Percentiles rank a stretch among this genome's conserved stretches.
These are phyloP conservation scores for Lacanobia oleracea DNA, from an alignment of 2,888 invertebrate genomes.

Conservation along the genomic window DNA sequence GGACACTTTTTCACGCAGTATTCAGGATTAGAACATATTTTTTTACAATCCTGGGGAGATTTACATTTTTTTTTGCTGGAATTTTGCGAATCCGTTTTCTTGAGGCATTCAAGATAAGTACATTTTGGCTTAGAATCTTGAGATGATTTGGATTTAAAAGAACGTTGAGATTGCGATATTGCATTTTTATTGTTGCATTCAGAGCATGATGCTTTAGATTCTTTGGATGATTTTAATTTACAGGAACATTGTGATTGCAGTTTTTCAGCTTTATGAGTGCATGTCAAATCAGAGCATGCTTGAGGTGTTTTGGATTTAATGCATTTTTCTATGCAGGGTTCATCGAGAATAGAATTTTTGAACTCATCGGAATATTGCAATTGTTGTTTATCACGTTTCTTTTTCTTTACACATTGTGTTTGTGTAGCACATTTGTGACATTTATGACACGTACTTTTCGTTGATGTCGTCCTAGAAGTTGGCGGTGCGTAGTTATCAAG, in stretches of 20 bases:
- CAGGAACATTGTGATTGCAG: background rate
- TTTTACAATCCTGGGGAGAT: too few relatives aligned
- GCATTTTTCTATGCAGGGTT: background rate
- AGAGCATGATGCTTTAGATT: background rate
- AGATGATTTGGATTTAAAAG: background rate
- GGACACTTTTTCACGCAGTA: too few relatives aligned
- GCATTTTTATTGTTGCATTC: background rate
- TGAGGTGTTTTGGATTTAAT: background rate
- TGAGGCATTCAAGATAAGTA: background rate
- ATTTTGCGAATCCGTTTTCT: background rate
- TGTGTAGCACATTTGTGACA: too few relatives aligned
- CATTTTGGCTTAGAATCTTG: background rate
- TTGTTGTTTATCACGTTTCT: too few relatives aligned
- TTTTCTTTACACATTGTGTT: too few relatives aligned
- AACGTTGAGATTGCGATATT: background rate
- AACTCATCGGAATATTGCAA: too few relatives aligned
- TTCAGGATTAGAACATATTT: too few relatives aligned
- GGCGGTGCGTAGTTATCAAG: constrained; percentile 49
- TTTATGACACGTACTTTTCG: background rate
- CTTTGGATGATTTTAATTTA: background rate
- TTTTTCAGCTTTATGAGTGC: background rate
- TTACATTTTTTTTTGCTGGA: background rate
- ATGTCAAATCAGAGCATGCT: background rate
- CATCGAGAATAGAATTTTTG: too few relatives aligned
- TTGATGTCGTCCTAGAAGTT: background rate